These are phyloP conservation scores for Ameiurus melas DNA, from an alignment of 2,113 vertebrate species.

Conservation along the genomic window DNA sequence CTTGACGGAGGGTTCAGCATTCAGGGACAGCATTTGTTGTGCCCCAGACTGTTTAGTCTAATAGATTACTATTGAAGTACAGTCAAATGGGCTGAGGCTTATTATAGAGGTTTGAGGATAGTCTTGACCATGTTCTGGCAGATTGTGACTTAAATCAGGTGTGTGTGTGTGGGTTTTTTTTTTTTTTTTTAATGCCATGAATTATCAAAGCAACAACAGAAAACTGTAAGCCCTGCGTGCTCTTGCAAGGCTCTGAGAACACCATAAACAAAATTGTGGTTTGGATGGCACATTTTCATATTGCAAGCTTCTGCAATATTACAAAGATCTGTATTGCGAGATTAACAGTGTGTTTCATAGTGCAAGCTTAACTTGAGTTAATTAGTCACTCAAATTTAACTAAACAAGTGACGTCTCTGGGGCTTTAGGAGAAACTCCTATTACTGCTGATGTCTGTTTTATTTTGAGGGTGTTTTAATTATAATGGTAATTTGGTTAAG, in stretches of 20 bases:
- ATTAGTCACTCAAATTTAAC: no score
- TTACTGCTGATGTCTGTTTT: background rate
- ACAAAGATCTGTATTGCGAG: background rate
- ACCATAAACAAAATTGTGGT: conserved; percentile 5
- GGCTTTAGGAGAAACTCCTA: background rate
- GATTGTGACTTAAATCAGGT: background rate
- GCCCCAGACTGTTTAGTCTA: background rate
- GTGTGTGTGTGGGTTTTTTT: no score
- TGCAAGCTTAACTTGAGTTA: background rate
- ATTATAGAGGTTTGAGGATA: background rate
- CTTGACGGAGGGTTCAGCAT: background rate
- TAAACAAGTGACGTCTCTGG: background rate
- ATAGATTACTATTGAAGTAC: background rate
- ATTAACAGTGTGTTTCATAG: background rate
- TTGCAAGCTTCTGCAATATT: background rate
- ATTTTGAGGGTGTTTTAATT: background rate
- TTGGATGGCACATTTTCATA: background rate
- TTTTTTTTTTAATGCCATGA: background rate
- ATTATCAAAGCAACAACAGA: background rate
- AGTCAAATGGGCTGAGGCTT: background rate
- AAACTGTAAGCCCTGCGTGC: background rate
- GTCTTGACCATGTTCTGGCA: background rate
- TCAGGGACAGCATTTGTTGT: background rate
- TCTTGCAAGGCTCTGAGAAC: background rate
- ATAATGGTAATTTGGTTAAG: background rate